A percentile compares a stretch with the other conserved stretches of the same genome.
Conservation (phyloP, 2,113 vertebrate genomes). For the Pluvianellus socialis region DNA sequence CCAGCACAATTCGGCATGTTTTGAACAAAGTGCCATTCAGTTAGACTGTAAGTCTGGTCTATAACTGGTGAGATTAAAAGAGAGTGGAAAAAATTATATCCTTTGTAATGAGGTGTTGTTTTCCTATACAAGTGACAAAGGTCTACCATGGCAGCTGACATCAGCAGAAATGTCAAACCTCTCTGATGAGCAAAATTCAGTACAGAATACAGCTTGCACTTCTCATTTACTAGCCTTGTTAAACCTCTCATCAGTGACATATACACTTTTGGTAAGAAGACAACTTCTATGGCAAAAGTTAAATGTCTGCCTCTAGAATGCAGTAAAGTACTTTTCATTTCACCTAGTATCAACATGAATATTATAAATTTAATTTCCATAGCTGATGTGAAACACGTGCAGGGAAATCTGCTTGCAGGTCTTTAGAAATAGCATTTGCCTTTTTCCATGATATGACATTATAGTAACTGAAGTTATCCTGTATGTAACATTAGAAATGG, state of each 20-base stretch:
- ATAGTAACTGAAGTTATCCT: background rate
- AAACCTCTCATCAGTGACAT: background rate
- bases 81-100: background rate
- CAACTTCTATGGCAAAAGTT: background rate
- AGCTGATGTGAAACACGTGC: fast-evolving
- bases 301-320: background rate
- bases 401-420: background rate
- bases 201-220: background rate
- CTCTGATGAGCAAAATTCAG: background rate
- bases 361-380: background rate
- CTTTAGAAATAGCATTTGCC: background rate
- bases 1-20: background rate
- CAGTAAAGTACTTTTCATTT: background rate
- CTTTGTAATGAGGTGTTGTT: background rate
- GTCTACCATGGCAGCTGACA: conserved; percentile 18
- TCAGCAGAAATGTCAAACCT: conserved; percentile 10
- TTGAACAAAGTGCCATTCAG: background rate
- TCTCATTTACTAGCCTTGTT: conserved; percentile 10
- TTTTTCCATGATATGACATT: background rate
- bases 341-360: background rate
- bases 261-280: background rate
- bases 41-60: background rate
- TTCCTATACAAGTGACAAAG: background rate
- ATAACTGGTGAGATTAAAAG: background rate
- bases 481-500: background rate